Evolutionary conservation across 2,888 invertebrate genomes (phyloP).

Genomic region (Agrilus cyanescens): DNA sequence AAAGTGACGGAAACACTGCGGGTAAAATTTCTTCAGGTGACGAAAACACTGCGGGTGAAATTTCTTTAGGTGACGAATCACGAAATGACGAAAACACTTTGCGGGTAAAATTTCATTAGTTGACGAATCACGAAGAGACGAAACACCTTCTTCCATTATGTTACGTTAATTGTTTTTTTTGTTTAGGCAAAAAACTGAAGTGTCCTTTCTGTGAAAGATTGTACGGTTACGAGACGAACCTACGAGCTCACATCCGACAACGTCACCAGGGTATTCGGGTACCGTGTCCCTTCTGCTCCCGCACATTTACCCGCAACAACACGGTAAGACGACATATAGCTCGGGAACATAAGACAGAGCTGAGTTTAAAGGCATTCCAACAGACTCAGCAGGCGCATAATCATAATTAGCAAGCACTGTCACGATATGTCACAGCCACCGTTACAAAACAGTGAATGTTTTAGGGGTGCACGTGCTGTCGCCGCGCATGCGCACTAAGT

Average conservation of each 20-base stretch:
- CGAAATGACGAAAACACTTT: too few species aligned
- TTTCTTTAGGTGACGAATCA: too few species aligned
- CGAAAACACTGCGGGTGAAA: too few species aligned
- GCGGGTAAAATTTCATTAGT: too few species aligned
- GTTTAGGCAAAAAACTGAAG: conserved; percentile 76
- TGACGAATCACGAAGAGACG: too few species aligned
- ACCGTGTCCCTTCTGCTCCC: conserved; percentile 81
- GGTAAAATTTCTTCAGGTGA: too few species aligned
- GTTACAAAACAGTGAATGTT: not conserved
- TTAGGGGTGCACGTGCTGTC: conserved; percentile 9
- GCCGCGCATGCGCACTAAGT: conserved; percentile 11
- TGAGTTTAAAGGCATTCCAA: conserved; percentile 54
- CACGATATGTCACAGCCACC: not conserved
- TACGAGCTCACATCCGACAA: conserved; percentile 83
- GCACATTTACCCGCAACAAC: conserved; percentile 86
- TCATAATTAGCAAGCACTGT: conserved; percentile 46
- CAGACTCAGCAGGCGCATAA: conserved; percentile 46
- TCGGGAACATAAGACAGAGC: conserved; percentile 72
- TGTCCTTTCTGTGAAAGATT: conserved; percentile 87
- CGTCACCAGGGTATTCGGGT: conserved; percentile 87
- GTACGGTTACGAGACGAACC: conserved; percentile 86
- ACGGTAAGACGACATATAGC: conserved; percentile 85
- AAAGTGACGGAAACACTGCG: too few species aligned
- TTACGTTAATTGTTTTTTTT: conserved; percentile 6
- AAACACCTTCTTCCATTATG: too few species aligned